Conservation (phyloP, 2,113 vertebrate genomes). For the Neofelis nebulosa region DNA sequence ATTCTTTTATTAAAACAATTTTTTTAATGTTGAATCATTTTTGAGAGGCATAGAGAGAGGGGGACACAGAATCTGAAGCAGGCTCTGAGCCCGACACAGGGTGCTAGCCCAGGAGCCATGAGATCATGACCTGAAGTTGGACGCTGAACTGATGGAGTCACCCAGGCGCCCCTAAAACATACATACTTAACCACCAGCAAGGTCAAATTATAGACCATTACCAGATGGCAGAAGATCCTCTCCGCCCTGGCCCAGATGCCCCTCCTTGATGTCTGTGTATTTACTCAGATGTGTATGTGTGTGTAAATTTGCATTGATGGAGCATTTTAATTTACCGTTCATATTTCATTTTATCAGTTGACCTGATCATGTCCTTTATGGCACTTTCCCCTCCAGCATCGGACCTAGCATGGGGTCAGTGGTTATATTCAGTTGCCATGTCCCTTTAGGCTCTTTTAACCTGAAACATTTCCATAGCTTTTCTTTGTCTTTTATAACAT, state of each 20-base stretch:
- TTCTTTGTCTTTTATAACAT: not conserved
- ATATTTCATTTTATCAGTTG: not conserved
- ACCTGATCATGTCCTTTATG: not conserved
- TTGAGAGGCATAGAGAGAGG: too few species aligned
- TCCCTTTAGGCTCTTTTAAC: not conserved
- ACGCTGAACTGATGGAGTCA: too few species aligned
- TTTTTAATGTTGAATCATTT: too few species aligned
- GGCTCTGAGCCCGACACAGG: too few species aligned
- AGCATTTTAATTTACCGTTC: not conserved
- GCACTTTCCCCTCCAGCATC: not conserved
- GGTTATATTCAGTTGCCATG: not conserved
- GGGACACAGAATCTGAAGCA: too few species aligned
- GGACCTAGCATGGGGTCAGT: not conserved
- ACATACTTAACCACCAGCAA: not conserved
- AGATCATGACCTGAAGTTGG: too few species aligned
- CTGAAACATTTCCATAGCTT: not conserved
- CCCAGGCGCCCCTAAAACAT: too few species aligned
- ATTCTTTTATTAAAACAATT: too few species aligned
- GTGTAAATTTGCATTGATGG: not conserved
- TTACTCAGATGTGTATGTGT: not conserved
- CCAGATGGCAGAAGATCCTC: not conserved
- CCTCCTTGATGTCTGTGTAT: not conserved
- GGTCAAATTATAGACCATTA: not conserved
- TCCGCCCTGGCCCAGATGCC: not conserved
- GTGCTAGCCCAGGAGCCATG: too few species aligned